Percentiles rank a stretch among this genome's conserved stretches.
phyloP scores from a whole-genome alignment of 1,140 invertebrate genomes.

The Drosophila saltans region DNA sequence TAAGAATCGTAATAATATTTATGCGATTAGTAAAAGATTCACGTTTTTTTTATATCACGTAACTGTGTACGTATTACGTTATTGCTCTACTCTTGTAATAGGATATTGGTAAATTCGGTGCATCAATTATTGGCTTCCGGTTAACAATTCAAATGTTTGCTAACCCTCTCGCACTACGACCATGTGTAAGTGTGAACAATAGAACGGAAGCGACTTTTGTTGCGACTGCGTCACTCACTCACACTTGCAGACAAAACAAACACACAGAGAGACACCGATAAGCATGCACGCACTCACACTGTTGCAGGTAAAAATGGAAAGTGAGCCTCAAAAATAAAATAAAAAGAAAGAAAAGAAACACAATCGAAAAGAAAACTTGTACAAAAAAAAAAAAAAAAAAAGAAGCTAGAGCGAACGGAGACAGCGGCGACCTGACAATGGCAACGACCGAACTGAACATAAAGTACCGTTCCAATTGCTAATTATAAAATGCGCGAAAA shows the following conservation, averaged over 20 bases:
- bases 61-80: no score
- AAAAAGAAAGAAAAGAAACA: conserved; percentile 45
- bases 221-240: conserved; percentile 61
- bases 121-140: neutral
- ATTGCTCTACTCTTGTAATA: no score
- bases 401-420: conserved; percentile 33
- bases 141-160: neutral
- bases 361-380: conserved; percentile 42
- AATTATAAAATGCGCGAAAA: conserved; percentile 49
- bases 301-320: conserved; percentile 76
- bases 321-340: conserved; percentile 51
- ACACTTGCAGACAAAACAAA: conserved; percentile 16
- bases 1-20: no score
- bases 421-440: conserved; percentile 40
- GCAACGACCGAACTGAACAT: conserved; percentile 65
- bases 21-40: no score
- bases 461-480: conserved; percentile 36
- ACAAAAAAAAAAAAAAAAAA: conserved; percentile 63
- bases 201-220: conserved; percentile 72
- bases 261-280: conserved; percentile 27
- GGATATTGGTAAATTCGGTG: no score
- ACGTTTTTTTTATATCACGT: no score
- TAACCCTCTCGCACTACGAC: neutral
- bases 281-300: conserved; percentile 32
- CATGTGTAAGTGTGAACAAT: conserved; percentile 47